Conservation (phyloP, 2,113 vertebrate species). For the Plestiodon gilberti region DNA sequence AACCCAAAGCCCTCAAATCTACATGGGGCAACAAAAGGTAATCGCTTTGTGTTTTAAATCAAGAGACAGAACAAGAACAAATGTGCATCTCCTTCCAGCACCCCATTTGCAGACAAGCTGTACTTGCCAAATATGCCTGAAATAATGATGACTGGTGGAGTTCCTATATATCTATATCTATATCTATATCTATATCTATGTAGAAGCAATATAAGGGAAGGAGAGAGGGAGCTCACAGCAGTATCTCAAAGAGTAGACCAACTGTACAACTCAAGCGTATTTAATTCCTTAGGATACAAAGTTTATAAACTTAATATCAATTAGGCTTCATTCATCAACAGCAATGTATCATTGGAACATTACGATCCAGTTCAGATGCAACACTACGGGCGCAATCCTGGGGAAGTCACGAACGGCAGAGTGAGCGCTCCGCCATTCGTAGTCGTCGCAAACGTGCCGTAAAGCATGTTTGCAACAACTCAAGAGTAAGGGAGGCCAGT, state of each 20-base stretch:
- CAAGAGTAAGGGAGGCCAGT: no score
- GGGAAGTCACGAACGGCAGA: no score
- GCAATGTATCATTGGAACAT: no score
- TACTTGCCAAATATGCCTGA: neutral
- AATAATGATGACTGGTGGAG: neutral
- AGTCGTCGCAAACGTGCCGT: no score
- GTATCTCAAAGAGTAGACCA: neutral
- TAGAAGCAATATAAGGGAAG: neutral
- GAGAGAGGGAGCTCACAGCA: neutral
- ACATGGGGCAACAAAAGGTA: conserved; percentile 63
- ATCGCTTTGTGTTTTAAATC: conserved; percentile 33
- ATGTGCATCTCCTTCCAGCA: neutral
- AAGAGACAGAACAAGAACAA: conserved; percentile 31
- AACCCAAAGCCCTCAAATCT: conserved; percentile 45
- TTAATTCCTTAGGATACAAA: neutral
- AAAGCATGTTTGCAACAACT: no score
- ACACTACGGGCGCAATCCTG: no score
- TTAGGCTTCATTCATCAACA: no score
- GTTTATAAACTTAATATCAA: no score
- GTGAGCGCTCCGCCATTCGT: no score
- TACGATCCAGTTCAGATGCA: no score
- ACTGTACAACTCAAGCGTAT: neutral
- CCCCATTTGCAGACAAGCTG: neutral
- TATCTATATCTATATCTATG: no score
- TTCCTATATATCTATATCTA: neutral